phyloP scores from a whole-genome alignment of 2,797 vertebrate species.

The Graptemys geographica region DNA sequence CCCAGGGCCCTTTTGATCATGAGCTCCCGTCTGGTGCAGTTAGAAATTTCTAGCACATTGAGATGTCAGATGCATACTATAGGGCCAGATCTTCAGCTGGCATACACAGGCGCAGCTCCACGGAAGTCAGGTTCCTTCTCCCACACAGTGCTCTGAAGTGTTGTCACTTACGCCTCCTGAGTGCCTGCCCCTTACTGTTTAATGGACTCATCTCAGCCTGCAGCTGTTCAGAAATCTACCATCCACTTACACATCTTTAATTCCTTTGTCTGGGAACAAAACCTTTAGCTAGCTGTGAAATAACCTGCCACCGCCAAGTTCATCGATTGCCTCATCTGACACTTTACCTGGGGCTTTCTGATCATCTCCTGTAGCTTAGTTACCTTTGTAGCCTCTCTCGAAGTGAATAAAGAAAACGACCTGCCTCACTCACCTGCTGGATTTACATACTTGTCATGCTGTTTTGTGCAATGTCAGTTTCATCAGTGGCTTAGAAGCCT shows the following conservation, averaged over 20 bases:
- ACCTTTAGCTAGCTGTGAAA: background rate
- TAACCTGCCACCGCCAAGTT: background rate
- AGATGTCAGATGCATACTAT: background rate
- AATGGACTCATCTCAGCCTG: background rate
- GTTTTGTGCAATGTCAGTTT: slow-evolving; percentile 24
- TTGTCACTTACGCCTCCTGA: background rate
- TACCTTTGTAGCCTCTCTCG: background rate
- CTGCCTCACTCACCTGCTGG: background rate
- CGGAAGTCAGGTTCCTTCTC: background rate
- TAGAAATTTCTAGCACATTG: background rate
- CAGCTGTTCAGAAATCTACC: background rate
- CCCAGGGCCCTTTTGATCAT: background rate
- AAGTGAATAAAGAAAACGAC: slow-evolving; percentile 32
- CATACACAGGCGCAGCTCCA: background rate
- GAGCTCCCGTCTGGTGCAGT: background rate
- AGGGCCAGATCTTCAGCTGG: background rate
- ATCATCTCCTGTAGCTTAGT: background rate
- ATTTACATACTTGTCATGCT: slow-evolving; percentile 27
- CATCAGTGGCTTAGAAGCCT: slow-evolving; percentile 49
- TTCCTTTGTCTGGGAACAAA: background rate
- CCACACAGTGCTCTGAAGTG: background rate
- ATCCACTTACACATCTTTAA: background rate
- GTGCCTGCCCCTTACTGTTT: background rate
- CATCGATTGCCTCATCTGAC: background rate
- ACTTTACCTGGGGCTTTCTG: background rate